phyloP scores from a whole-genome alignment of 2,113 vertebrate species.

The Pholis gunnellus region DNA sequence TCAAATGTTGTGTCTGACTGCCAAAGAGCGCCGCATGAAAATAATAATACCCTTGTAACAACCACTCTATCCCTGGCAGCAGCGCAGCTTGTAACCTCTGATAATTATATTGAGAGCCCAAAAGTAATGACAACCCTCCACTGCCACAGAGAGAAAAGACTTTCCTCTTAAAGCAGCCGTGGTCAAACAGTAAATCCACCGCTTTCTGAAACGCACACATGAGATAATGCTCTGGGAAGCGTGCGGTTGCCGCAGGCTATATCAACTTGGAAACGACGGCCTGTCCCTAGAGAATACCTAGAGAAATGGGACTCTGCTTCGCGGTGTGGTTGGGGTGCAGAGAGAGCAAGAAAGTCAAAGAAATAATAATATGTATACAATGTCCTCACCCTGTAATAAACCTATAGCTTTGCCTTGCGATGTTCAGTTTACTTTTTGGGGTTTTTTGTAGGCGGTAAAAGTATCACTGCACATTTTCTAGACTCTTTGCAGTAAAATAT shows the following conservation, averaged over 20 bases:
- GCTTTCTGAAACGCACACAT: conserved; percentile 73
- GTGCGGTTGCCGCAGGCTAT: conserved; percentile 65
- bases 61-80: conserved; percentile 79
- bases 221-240: conserved; percentile 80
- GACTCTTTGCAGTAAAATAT: neutral
- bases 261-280: conserved; percentile 66
- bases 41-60: conserved; percentile 84
- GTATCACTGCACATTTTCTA: neutral
- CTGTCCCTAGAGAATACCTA: conserved; percentile 52
- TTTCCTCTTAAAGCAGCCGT: conserved; percentile 80
- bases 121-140: conserved; percentile 83
- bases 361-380: conserved; percentile 29
- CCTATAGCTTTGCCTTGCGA: neutral
- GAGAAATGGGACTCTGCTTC: conserved; percentile 67
- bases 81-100: conserved; percentile 75
- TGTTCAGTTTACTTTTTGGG: neutral
- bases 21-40: conserved; percentile 74
- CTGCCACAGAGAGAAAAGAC: conserved; percentile 81
- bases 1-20: conserved; percentile 77
- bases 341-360: conserved; percentile 56
- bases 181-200: conserved; percentile 74
- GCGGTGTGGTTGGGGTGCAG: conserved; percentile 55
- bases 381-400: conserved; percentile 31
- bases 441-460: neutral
- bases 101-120: conserved; percentile 82